Conservation (phyloP, 35 echinoderm and acorn worm species). For the Strongylocentrotus purpuratus region DNA sequence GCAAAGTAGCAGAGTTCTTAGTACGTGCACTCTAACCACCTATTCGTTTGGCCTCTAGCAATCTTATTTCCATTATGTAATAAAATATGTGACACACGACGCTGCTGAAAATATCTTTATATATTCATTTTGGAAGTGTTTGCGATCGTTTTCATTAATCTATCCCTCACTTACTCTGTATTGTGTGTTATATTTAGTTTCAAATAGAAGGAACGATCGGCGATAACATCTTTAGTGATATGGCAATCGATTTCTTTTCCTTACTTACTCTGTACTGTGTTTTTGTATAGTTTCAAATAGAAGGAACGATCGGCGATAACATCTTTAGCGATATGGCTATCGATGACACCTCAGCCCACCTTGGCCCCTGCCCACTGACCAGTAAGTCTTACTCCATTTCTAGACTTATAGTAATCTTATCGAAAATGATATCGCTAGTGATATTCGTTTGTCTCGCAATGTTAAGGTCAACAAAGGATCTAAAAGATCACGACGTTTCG, state of each 20-base stretch:
- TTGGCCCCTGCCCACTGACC: constrained; percentile 44
- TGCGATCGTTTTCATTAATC: too few relatives aligned
- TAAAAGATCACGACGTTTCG: too few relatives aligned
- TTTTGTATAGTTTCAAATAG: constrained; percentile 42
- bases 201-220: constrained; percentile 66
- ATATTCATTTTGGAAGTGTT: too few relatives aligned
- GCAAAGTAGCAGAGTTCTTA: too few relatives aligned
- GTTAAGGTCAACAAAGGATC: too few relatives aligned
- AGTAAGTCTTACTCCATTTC: constrained; percentile 43
- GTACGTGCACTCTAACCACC: too few relatives aligned
- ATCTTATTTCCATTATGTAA: too few relatives aligned
- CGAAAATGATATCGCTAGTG: too few relatives aligned
- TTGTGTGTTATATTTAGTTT: constrained; percentile 16
- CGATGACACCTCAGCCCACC: constrained; percentile 51
- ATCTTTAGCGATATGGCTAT: constrained; percentile 84
- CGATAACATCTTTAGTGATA: constrained; percentile 58
- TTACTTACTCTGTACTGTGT: not conserved
- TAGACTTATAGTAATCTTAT: not conserved
- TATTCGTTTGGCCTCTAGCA: too few relatives aligned
- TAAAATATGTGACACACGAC: too few relatives aligned
- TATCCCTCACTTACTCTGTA: not conserved
- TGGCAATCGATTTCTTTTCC: constrained; percentile 63
- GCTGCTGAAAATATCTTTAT: too few relatives aligned
- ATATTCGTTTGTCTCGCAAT: too few relatives aligned
- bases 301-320: constrained; percentile 61